Conservation (phyloP, 2,888 invertebrate species). For the Phorcus lineatus region DNA sequence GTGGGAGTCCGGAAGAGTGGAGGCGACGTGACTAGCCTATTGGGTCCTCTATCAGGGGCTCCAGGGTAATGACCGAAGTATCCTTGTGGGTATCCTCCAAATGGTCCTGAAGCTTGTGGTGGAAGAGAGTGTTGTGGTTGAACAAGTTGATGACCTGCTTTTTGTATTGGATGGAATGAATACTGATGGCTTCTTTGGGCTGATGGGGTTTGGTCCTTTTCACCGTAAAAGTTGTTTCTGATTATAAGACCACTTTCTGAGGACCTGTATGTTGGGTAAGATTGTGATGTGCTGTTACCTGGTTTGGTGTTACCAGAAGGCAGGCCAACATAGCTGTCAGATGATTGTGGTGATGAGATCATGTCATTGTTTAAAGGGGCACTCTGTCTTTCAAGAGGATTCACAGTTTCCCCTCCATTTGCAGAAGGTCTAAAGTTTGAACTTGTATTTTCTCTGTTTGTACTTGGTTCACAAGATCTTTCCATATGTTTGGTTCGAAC, state of each 20-base stretch:
- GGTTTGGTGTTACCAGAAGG: background rate
- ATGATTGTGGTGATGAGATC: background rate
- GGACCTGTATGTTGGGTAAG: background rate
- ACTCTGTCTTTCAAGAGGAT: background rate
- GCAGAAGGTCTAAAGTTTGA: too few relatives aligned
- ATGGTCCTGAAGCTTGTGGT: background rate
- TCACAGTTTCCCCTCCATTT: background rate
- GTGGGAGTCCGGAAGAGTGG: background rate
- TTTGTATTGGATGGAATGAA: too few relatives aligned
- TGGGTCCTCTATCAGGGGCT: background rate
- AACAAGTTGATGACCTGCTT: too few relatives aligned
- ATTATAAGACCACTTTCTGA: background rate
- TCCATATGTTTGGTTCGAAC: background rate
- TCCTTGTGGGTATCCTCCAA: background rate
- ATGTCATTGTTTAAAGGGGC: background rate
- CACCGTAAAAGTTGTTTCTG: background rate
- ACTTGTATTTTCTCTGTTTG: too few relatives aligned
- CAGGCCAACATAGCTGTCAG: constrained; percentile 10
- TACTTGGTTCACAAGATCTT: background rate
- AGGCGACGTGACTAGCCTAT: background rate
- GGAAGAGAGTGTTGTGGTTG: background rate
- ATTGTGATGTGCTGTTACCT: background rate
- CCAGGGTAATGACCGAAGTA: background rate
- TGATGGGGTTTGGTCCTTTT: background rate
- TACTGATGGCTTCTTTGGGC: too few relatives aligned